Evolutionary conservation across 1,140 invertebrate species (phyloP).

Genomic region (Neodiprion pinetum): DNA sequence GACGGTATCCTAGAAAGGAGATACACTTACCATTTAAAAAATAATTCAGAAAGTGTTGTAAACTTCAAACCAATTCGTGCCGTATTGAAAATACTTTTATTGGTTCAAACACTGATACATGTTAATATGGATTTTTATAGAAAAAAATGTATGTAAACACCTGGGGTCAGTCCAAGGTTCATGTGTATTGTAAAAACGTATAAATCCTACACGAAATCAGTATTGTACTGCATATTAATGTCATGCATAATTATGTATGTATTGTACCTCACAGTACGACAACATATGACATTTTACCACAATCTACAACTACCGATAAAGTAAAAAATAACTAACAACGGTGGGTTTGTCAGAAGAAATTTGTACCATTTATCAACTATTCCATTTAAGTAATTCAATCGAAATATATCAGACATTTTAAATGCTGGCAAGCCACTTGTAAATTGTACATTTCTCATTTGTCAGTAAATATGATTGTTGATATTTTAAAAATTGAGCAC

Average conservation of each 20-base stretch:
- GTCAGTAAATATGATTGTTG: too few species aligned
- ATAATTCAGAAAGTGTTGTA: too few species aligned
- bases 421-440: background rate
- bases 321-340: conserved; percentile 3
- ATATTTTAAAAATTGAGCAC: too few species aligned
- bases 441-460: background rate
- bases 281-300: background rate
- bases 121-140: background rate
- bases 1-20: too few species aligned
- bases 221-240: background rate
- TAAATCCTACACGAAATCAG: background rate
- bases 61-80: background rate
- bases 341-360: background rate
- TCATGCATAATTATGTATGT: background rate
- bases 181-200: background rate
- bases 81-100: conserved; percentile 6
- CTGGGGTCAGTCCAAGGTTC: background rate
- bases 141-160: background rate
- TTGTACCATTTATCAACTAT: background rate
- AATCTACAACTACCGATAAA: background rate
- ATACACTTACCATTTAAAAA: too few species aligned
- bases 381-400: background rate
- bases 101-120: background rate
- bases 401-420: background rate
- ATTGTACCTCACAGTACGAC: background rate